Evolutionary conservation across 2,797 vertebrate species (phyloP).

Genomic region (Sparidentex hasta): DNA sequence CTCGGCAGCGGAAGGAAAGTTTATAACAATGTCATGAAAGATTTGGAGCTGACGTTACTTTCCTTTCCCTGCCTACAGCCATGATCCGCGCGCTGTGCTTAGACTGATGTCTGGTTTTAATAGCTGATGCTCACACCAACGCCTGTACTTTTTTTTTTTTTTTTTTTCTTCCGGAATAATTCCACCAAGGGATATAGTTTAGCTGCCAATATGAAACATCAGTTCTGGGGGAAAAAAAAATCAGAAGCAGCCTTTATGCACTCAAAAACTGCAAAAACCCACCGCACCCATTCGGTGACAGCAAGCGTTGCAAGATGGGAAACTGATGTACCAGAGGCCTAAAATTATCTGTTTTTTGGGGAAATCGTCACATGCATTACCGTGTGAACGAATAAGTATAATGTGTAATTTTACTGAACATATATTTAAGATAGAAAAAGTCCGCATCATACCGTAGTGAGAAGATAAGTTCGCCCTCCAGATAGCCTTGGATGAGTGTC

Average conservation of each 20-base stretch:
- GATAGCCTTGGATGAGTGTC: too few relatives aligned
- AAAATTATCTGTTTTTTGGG: too few relatives aligned
- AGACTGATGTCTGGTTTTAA: slow-evolving; percentile 20
- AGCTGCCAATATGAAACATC: neutral
- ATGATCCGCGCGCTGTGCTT: neutral
- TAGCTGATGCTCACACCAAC: slow-evolving; percentile 9
- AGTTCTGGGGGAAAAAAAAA: neutral
- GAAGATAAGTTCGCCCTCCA: too few relatives aligned
- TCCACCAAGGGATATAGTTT: too few relatives aligned
- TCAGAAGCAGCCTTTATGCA: neutral
- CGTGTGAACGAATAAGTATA: too few relatives aligned
- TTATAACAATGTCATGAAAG: slow-evolving; percentile 57
- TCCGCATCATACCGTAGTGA: too few relatives aligned
- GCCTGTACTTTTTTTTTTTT: neutral
- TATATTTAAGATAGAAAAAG: too few relatives aligned
- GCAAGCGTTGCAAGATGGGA: neutral
- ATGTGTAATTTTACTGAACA: too few relatives aligned
- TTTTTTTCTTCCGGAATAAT: neutral
- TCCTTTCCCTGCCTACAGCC: slow-evolving; percentile 59
- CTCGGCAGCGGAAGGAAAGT: slow-evolving; percentile 42
- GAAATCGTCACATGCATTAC: too few relatives aligned
- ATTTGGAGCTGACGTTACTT: slow-evolving; percentile 53
- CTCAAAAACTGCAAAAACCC: neutral
- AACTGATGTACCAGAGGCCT: too few relatives aligned
- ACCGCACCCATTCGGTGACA: neutral